Evolutionary conservation across 30 jellyfish, hydroid and myxozoan genomes (phyloP).

Genomic region (Phacellophora camtschatica): DNA sequence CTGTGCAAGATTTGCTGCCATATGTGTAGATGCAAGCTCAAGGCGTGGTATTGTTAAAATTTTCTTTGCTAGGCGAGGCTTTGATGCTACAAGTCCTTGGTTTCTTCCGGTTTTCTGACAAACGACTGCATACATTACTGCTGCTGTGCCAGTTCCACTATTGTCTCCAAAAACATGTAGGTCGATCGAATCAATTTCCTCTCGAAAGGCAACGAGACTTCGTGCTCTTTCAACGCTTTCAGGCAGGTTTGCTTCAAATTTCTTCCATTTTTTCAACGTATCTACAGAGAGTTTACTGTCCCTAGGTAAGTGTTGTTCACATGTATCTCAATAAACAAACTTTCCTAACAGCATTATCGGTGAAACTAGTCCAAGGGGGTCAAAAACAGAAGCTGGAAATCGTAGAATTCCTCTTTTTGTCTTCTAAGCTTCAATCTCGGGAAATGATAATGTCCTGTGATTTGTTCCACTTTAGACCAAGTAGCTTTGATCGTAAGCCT

Average conservation of each 20-base stretch:
- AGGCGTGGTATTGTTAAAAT: constrained; percentile 51
- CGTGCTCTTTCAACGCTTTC: constrained; percentile 29
- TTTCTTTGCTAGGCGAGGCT: constrained; percentile 9
- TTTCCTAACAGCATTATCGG: constrained; percentile 46
- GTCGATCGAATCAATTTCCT: constrained; percentile 28
- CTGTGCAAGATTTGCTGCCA: constrained; percentile 18
- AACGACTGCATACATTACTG: constrained; percentile 62
- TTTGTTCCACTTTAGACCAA: constrained; percentile 32
- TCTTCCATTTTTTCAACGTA: not conserved
- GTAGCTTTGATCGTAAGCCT: constrained; percentile 19
- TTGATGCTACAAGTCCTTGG: constrained; percentile 43
- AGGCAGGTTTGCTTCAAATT: constrained; percentile 25
- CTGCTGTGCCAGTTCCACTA: constrained; percentile 63
- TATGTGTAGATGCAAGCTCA: constrained; percentile 64
- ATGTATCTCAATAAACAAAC: constrained; percentile 31
- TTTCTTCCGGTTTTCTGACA: constrained; percentile 32
- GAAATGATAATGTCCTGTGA: constrained; percentile 15
- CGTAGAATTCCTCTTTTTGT: constrained; percentile 72
- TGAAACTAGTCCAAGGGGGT: constrained; percentile 70
- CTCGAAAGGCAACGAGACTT: constrained; percentile 13
- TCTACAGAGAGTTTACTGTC: constrained; percentile 35
- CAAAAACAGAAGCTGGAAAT: constrained; percentile 57
- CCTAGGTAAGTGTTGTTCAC: constrained; percentile 48
- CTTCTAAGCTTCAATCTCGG: constrained; percentile 4
- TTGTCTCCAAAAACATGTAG: constrained; percentile 80